These are phyloP conservation scores for Acleris literana DNA, from an alignment of 2,888 invertebrate species.

Conservation along the genomic window DNA sequence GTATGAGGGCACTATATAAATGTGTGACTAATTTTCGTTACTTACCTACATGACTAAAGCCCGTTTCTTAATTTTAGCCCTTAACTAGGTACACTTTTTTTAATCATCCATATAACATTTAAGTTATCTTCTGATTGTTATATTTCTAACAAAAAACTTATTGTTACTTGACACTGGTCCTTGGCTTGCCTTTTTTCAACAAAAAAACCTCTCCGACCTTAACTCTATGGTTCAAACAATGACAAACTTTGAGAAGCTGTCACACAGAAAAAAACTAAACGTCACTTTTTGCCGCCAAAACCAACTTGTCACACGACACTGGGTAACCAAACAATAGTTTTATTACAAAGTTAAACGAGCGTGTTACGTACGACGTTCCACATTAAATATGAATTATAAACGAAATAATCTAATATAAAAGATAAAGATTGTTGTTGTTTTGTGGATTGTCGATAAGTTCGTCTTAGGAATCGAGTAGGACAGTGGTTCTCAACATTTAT, in stretches of 20 bases:
- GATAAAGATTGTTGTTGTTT: constrained; percentile 12
- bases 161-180: too few relatives aligned
- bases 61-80: too few relatives aligned
- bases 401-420: constrained; percentile 10
- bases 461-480: constrained; percentile 6
- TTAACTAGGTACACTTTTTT: too few relatives aligned
- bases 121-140: too few relatives aligned
- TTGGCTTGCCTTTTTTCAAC: too few relatives aligned
- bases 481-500: constrained; percentile 16
- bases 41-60: too few relatives aligned
- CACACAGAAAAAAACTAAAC: constrained; percentile 1
- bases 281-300: constrained; percentile 12
- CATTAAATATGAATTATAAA: constrained; percentile 3
- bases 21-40: too few relatives aligned
- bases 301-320: constrained; percentile 3
- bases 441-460: constrained; percentile 8
- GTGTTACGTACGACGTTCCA: constrained; percentile 7
- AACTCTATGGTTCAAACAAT: background rate
- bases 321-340: background rate
- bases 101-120: too few relatives aligned
- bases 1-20: too few relatives aligned
- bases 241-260: background rate
- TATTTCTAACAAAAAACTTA: too few relatives aligned
- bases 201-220: too few relatives aligned
- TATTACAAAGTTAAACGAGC: background rate